Evolutionary conservation across 1,140 invertebrate genomes (phyloP).

Genomic region (Camponotus pennsylvanicus): DNA sequence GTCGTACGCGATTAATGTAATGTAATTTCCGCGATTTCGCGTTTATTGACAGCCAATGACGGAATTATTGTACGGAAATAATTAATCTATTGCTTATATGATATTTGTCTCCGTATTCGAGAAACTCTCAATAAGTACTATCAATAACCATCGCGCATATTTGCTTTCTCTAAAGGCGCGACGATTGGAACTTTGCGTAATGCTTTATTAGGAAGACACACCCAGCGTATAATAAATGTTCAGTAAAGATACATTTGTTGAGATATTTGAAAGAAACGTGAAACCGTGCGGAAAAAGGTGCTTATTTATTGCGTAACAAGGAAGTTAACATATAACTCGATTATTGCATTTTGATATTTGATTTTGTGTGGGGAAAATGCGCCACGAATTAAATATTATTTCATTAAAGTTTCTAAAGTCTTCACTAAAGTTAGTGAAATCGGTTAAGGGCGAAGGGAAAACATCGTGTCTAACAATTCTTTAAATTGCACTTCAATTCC

Average conservation of each 20-base stretch:
- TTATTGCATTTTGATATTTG: slow-evolving; percentile 25
- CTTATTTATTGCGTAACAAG: not conserved
- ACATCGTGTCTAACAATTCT: not conserved
- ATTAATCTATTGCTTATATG: slow-evolving; percentile 26
- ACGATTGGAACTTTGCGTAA: slow-evolving; percentile 22
- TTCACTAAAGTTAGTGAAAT: not conserved
- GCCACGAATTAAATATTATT: not conserved
- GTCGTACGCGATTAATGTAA: slow-evolving; percentile 22
- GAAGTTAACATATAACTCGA: not conserved
- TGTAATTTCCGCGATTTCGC: not conserved
- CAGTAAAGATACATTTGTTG: slow-evolving; percentile 23
- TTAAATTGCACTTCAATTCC: slow-evolving; percentile 53
- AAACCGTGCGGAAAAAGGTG: not conserved
- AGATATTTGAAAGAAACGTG: slow-evolving; percentile 25
- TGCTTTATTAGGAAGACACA: slow-evolving; percentile 37
- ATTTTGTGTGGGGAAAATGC: not conserved
- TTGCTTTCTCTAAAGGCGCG: not conserved
- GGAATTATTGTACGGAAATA: slow-evolving; percentile 22
- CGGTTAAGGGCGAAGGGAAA: not conserved
- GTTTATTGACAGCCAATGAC: slow-evolving; percentile 32
- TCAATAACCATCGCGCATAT: not conserved
- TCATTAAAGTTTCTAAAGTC: not conserved
- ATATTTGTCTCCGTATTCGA: slow-evolving; percentile 2
- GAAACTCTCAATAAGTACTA: slow-evolving; percentile 26
- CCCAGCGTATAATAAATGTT: slow-evolving; percentile 4